Evolutionary conservation across 1,140 invertebrate species (phyloP), one percentile per base, ranked within the genome.

Genomic region (Zaprionus tsacasi): DNA sequence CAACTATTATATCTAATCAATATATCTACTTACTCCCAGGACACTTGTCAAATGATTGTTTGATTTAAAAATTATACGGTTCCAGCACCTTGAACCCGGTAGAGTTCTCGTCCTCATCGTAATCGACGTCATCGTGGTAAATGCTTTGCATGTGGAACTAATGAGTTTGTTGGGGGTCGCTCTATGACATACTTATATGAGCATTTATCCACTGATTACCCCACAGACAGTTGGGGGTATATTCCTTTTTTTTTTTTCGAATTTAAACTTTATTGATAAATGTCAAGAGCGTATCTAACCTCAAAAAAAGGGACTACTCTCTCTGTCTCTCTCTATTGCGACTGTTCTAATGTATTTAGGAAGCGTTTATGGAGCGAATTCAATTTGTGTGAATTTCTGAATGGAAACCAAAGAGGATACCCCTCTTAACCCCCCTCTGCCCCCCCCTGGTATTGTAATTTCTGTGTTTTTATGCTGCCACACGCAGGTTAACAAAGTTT

Each of bases 401-500:
- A 64, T 70, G 60, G 27, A 3, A 57, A 13, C 54, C 64, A 11
- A 12, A 27, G 45, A 70, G 68, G 38, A 65, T 52, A n/a, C 58
- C 45, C 5, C 7, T 6, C 13, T 6, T 21, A 21, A 21, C 40
- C 15, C 40, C 40, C 40, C 40, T 7, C n/a, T 7, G 0, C 3
- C 45, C 10, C 4, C 45, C 3, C 17, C 25, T 21, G 17, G 17
- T 11, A 38, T 64, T 78, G 43, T 74, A 60, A 72, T 59, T 45
- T n/a, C 55, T 17, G 25, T 64, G 25, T 76, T 45, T 72, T 38
- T 71, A 38, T 48, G 63, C 72, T 87, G 83, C 70, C 83, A 87
- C 77, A 78, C 70, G 74, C 85, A 88, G 85, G 86, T 85, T 87
- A 88, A 90, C 85, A 89, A 81, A 89, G 78, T 90, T 88, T 89